Percentiles rank a stretch among this genome's conserved stretches.
These are phyloP conservation scores for Tuberolachnus salignus DNA, from an alignment of 2,888 invertebrate species.

Conservation along the genomic window DNA sequence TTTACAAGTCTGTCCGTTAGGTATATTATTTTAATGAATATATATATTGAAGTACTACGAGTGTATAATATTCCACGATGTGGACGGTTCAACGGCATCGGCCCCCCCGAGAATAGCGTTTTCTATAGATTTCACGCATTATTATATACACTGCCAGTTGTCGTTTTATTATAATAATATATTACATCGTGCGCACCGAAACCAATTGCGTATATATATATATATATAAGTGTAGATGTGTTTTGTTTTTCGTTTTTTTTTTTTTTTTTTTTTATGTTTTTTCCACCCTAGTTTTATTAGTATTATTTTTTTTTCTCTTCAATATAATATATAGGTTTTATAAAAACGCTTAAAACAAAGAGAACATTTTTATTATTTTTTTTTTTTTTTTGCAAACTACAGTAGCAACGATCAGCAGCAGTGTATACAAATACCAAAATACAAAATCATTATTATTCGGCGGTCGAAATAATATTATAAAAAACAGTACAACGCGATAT, in stretches of 20 bases:
- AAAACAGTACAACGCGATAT: constrained; percentile 21
- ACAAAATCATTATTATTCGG: constrained; percentile 13
- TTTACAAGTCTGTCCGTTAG: no score
- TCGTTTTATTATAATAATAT: constrained; percentile 7
- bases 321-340: no score
- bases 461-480: constrained; percentile 9
- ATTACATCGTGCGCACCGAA: not conserved
- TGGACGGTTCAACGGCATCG: constrained; percentile 2
- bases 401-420: no score
- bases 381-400: no score
- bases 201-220: not conserved
- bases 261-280: no score
- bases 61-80: no score
- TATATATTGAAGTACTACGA: no score
- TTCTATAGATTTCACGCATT: constrained; percentile 27
- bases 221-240: not conserved
- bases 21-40: no score
- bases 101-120: not conserved
- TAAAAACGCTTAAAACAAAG: no score
- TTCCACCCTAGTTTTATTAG: no score
- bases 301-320: no score
- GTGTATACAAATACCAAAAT: not conserved
- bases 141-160: constrained; percentile 29
- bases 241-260: constrained; percentile 16
- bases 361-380: no score